Evolutionary conservation across 2,113 vertebrate species (phyloP).

Genomic region (Crotalus tigris): DNA sequence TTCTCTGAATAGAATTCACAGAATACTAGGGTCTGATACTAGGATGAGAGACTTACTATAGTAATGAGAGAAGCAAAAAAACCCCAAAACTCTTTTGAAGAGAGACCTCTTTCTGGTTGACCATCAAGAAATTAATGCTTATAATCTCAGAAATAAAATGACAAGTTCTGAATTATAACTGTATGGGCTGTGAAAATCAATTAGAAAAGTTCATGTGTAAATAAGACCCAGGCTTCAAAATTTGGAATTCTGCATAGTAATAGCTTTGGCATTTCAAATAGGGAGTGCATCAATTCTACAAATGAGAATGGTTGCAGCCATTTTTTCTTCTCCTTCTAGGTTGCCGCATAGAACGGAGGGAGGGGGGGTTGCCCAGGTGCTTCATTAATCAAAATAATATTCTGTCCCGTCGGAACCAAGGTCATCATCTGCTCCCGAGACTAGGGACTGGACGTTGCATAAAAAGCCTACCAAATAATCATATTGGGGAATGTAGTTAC

Average conservation of each 20-base stretch:
- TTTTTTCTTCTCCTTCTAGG: too few species aligned
- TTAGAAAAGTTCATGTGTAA: background rate
- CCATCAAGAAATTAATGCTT: background rate
- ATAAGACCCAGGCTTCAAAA: background rate
- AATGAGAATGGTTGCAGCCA: too few species aligned
- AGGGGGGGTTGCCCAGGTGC: too few species aligned
- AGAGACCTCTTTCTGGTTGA: background rate
- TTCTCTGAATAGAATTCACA: background rate
- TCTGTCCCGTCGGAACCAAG: too few species aligned
- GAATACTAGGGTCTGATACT: background rate
- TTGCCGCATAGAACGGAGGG: too few species aligned
- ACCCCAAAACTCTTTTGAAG: background rate
- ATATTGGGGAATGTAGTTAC: too few species aligned
- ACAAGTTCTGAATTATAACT: background rate
- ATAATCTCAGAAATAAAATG: background rate
- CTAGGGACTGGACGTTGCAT: too few species aligned
- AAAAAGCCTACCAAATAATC: too few species aligned
- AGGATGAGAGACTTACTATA: background rate
- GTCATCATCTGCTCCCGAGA: too few species aligned
- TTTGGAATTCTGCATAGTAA: background rate
- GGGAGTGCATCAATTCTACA: background rate
- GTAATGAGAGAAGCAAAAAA: background rate
- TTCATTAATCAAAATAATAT: too few species aligned
- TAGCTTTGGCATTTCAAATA: background rate
- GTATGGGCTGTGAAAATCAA: background rate